These are phyloP conservation scores for Dynastes grantii DNA, from an alignment of 2,888 invertebrate genomes.

Conservation along the genomic window DNA sequence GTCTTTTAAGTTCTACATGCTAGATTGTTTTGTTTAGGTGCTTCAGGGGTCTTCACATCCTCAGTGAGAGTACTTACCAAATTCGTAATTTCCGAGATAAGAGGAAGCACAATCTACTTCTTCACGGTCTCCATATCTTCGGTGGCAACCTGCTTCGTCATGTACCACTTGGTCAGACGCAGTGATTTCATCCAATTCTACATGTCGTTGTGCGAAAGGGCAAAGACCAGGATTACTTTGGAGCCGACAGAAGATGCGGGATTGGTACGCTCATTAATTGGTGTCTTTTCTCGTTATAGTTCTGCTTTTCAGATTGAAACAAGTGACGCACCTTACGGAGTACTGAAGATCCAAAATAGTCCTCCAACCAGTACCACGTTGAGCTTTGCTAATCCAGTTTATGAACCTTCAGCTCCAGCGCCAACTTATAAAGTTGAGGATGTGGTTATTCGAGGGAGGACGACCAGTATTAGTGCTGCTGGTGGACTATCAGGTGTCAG, in stretches of 20 bases:
- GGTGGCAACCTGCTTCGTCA: conserved; percentile 82
- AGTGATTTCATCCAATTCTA: conserved; percentile 90
- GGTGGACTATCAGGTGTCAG: conserved; percentile 73
- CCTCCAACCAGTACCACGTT: conserved; percentile 76
- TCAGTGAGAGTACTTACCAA: conserved; percentile 89
- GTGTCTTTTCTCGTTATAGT: not conserved
- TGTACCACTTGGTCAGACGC: conserved; percentile 84
- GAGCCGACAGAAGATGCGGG: conserved; percentile 90
- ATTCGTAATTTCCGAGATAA: conserved; percentile 82
- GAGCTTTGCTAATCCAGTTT: conserved; percentile 89
- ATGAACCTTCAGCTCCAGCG: conserved; percentile 80
- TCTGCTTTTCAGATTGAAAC: conserved; percentile 75
- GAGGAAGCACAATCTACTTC: conserved; percentile 89
- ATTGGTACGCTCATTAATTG: conserved; percentile 72
- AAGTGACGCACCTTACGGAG: conserved; percentile 80
- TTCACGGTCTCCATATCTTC: conserved; percentile 86
- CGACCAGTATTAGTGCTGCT: conserved; percentile 68
- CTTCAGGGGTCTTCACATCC: conserved; percentile 91
- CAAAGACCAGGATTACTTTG: conserved; percentile 84
- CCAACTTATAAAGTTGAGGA: conserved; percentile 84
- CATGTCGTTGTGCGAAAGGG: conserved; percentile 81
- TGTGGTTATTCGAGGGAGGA: conserved; percentile 79
- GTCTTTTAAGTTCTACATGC: too few species aligned
- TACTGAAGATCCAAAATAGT: conserved; percentile 83
- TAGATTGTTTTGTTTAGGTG: conserved; percentile 73